Evolutionary conservation across 2,797 vertebrate genomes (phyloP).

Genomic region (Trematomus bernacchii): DNA sequence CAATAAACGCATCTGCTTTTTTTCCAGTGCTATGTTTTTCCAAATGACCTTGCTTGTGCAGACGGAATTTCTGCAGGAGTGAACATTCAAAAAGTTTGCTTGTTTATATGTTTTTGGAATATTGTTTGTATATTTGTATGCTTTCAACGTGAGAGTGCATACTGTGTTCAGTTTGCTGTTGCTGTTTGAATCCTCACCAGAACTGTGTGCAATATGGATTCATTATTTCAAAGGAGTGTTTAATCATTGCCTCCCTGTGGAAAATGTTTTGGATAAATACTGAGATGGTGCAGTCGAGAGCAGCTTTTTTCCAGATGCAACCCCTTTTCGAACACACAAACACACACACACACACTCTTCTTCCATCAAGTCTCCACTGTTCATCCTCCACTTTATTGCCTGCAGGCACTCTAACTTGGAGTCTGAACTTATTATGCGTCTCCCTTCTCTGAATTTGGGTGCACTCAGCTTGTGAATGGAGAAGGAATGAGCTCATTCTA

Average conservation of each 20-base stretch:
- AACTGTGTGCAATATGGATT: not conserved
- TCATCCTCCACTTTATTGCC: constrained; percentile 72
- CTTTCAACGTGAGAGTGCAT: not conserved
- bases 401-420: constrained; percentile 72
- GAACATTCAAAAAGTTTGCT: constrained; percentile 2
- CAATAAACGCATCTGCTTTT: constrained; percentile 48
- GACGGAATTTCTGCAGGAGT: constrained; percentile 31
- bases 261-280: constrained; percentile 29
- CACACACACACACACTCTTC: constrained; percentile 45
- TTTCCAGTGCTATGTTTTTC: constrained; percentile 27
- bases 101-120: constrained; percentile 5
- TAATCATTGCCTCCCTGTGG: constrained; percentile 7
- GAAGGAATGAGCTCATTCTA: constrained; percentile 69
- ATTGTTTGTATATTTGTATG: not conserved
- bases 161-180: not conserved
- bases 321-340: constrained; percentile 36
- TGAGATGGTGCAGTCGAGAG: constrained; percentile 14
- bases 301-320: constrained; percentile 16
- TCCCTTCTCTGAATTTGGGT: constrained; percentile 65
- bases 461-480: constrained; percentile 69
- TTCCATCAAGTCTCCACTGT: constrained; percentile 62
- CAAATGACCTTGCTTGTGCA: constrained; percentile 54
- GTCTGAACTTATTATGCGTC: constrained; percentile 76
- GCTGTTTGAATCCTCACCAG: constrained; percentile 5
- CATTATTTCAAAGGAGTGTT: constrained; percentile 21